A percentile compares a stretch with the other conserved stretches of the same genome.
Conservation (phyloP, 2,113 vertebrate genomes). For the Macaca mulatta region DNA sequence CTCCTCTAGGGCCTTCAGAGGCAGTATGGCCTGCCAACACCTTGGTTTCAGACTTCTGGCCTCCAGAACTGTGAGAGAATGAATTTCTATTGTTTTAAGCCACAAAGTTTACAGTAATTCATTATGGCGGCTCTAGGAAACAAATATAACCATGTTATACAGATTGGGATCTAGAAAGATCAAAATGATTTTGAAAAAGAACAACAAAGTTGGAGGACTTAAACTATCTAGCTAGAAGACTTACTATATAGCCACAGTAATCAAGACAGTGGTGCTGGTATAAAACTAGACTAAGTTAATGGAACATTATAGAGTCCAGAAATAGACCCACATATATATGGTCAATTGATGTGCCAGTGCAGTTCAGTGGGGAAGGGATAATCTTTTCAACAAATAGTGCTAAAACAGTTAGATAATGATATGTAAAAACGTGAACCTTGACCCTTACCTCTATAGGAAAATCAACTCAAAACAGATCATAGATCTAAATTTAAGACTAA, state of each 20-base stretch:
- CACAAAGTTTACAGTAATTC: too few species aligned
- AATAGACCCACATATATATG: background rate
- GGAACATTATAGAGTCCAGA: background rate
- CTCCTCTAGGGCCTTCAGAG: background rate
- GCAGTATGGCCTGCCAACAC: background rate
- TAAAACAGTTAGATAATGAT: background rate
- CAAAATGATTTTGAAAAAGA: conserved; percentile 2
- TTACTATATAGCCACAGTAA: background rate
- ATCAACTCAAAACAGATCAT: background rate
- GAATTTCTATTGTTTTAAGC: too few species aligned
- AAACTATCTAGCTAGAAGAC: background rate
- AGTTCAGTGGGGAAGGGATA: background rate
- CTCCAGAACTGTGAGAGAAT: too few species aligned
- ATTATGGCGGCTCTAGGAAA: background rate
- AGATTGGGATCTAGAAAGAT: background rate
- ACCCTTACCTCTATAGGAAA: background rate
- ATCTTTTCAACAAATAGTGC: background rate
- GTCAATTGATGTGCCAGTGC: background rate
- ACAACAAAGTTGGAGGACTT: background rate
- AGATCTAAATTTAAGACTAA: background rate
- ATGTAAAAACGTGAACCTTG: background rate
- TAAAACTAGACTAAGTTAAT: background rate
- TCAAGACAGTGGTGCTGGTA: background rate
- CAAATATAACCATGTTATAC: background rate
- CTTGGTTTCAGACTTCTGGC: background rate